Evolutionary conservation across 2,888 invertebrate genomes (phyloP), one percentile per base, ranked within the genome.

Genomic region (Cantharis rustica): DNA sequence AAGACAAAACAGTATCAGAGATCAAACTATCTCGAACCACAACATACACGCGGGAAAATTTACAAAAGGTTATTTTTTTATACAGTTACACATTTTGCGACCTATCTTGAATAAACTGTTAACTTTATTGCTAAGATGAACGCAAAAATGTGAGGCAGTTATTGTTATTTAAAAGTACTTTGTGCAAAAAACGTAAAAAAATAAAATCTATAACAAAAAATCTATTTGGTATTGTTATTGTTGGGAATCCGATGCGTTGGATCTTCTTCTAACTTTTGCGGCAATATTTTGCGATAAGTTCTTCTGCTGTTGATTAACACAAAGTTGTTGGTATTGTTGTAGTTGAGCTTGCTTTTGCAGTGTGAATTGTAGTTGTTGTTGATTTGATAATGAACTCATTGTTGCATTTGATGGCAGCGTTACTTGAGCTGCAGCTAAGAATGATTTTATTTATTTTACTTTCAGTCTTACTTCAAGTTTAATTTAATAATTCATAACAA

Each of bases 261-360:
- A 86, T 82, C 86, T 82, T 83, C 88, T 84, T 81, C 87, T 83
- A 68, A 86, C 83, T 81, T 87, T 87, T 17, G 84, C 85, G 61
- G 86, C 83, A 61, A 85, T 82, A 61, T 83, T 84, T 68, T 85
- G 83, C 16, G 81, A 79, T 15, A 80, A 79, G 27, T 82, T 82
- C 75, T 82, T 84, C 79, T 85, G 85, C 71, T 84, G 84, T 80
- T 87, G 87, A 72, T 84, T 85, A 69, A 86, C 76, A 79, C 85
- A 86, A 75, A 87, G 82, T 79, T 87, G 88, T 77, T 87, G 87
- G 75, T 83, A 86, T 80, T 87, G 87, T 76, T 87, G 87, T 61
- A 86, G 84, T 72, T 87, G 87, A 75, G 84, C 84, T 84, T 87
- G 87, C 79, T 87, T 87, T 80, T 87, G 86, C 23, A 83, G 79